Base-by-base conservation (phyloP, 2,888 invertebrate genomes). In the Nephrocerus scutellatus region DNA sequence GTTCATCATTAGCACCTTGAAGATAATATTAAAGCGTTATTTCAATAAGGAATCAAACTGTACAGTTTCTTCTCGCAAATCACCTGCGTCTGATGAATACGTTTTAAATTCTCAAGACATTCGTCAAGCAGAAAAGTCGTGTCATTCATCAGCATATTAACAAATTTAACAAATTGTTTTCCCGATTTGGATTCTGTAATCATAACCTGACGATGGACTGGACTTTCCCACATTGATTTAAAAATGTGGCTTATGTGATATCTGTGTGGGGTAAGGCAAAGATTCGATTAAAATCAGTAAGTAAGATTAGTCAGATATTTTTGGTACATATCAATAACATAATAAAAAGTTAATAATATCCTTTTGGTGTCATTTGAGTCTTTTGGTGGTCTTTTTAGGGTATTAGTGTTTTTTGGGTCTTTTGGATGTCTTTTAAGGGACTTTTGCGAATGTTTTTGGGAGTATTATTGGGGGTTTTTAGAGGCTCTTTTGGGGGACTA, bases 211-310 rank as follows among this genome's bases (percentile, higher is more conserved):
- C 83, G 76, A 60, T 97, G 96, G 29, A 86, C 76, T 10, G 87
- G 83, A 57, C 87, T 84, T 43, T 84, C 83, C 96, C 97, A 97
- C 83, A 98, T 85, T 34, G 84, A 82, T 70, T 95, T 95, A 54
- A 98, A 78, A 57, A 97, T 91, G 61, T 96, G 81, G 69, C 95
- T 95, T 65, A 98, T 95, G 66, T 96, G 95, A 73, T 95, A 95
- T 41, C 70, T 70, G 45, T 2, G 42, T n/a, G n/a, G n/a, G n/a
- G n/a, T n/a, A n/a, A n/a, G n/a, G n/a, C n/a, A n/a, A n/a, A n/a
- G n/a, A 31, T 13, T n/a, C 14, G 3, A 9, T 3, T 9, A 13
- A 13, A 13, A 25, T 9, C 6, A 25, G 14, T 13, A 25, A 25
- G 14, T 9, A 9, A 13, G 12, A 13, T 25, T 25, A 25, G 6